Evolutionary conservation across 2,797 vertebrate genomes (phyloP), one percentile per base, ranked within the genome.

Genomic region (Hyperoplus immaculatus): DNA sequence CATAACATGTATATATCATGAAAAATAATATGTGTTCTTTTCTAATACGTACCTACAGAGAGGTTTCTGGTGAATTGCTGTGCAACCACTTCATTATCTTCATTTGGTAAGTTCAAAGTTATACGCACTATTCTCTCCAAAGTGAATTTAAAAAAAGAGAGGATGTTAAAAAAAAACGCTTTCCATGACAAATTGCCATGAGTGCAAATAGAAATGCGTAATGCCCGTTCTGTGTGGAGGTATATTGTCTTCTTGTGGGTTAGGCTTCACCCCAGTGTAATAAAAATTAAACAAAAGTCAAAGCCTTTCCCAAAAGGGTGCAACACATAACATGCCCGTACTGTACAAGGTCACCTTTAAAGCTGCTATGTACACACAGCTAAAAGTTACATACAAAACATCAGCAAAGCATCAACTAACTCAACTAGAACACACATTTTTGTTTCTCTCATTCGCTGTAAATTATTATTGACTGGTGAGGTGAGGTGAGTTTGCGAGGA

Each of bases 291-390:
- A 75, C 60, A 78, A 81, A 90, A 82, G 71, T 80, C 75, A 80
- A 77, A 81, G 67, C 72, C 82, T 81, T 89, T 87, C 80, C 85
- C 79, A 76, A 69, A 85, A 86, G 80, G 69, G 56, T 80, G 72
- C 71, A 83, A 75, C 65, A 83, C 60, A 83, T 81, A 75, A 83
- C 60, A 83, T 81, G 77, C 79, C 77, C 81, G 59, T 43, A 18
- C 68, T 58, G 51, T 57, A 36, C 73, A 65, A 81, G 79, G 88
- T 90, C 87, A 90, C 82, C 85, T 90, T 82, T 78, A 81, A 87
- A 82, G 72, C 75, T 82, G 60, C 59, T 61, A 3, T 73, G 45
- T 56, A 63, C 56, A 69, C 59, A 49, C 29, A 45, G 45, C 67
- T 18, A 53, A 63, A 51, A 85, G 46, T 56, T 18, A 45, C 51